A percentile compares a stretch with the other conserved stretches of the same genome.
phyloP scores from a whole-genome alignment of 2,888 invertebrate species.

The Synanthedon vespiformis region DNA sequence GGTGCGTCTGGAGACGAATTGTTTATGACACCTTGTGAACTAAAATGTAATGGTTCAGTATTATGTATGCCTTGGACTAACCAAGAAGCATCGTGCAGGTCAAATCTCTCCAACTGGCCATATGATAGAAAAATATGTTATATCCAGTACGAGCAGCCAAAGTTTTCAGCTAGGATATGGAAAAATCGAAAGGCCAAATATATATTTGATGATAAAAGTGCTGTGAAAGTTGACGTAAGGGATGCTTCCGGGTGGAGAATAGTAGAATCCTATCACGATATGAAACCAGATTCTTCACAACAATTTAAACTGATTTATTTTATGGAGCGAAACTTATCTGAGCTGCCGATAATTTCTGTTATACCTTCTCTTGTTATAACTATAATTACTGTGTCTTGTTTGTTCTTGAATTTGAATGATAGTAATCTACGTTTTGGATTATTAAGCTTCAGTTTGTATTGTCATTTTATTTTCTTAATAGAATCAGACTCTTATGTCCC shows the following conservation, averaged over 20 bases:
- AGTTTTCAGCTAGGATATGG: neutral
- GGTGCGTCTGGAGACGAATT: neutral
- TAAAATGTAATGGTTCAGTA: neutral
- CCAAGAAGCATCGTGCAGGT: neutral
- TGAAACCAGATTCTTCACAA: neutral
- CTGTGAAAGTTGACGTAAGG: neutral
- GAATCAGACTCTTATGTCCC: neutral
- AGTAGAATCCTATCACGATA: neutral
- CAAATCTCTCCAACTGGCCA: neutral
- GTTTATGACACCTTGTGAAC: neutral
- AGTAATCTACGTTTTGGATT: neutral
- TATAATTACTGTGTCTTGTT: neutral
- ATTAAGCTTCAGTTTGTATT: neutral
- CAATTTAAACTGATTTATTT: neutral
- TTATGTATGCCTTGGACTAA: neutral
- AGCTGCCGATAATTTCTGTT: neutral
- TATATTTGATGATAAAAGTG: neutral
- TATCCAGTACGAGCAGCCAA: neutral
- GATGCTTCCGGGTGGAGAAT: neutral
- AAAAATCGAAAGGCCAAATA: neutral
- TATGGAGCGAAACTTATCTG: neutral
- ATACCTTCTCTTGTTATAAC: neutral
- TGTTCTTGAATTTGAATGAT: neutral
- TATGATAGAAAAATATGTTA: neutral
- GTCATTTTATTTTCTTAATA: neutral